These are phyloP conservation scores for Erebia epiphron DNA, from an alignment of 2,888 invertebrate genomes.

Conservation along the genomic window DNA sequence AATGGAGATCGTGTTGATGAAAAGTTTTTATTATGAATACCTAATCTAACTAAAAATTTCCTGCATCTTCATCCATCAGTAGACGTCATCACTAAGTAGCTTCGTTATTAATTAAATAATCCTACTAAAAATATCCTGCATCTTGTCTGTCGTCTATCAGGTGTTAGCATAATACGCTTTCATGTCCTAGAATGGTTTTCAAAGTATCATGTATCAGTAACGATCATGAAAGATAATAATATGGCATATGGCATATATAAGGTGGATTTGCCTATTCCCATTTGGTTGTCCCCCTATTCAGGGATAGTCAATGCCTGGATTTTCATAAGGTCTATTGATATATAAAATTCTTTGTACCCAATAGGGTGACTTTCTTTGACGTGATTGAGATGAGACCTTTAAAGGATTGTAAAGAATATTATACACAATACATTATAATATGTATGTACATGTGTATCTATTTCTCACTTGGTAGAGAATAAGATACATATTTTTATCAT, in stretches of 20 bases:
- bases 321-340: conserved; percentile 1
- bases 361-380: background rate
- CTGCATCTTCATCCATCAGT: too few relatives aligned
- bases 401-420: background rate
- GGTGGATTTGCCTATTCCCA: conserved; percentile 1
- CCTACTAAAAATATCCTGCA: too few relatives aligned
- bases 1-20: too few relatives aligned
- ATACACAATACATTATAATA: background rate
- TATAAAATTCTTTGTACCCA: conserved; percentile 2
- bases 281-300: conserved; percentile 5
- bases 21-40: too few relatives aligned
- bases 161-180: too few relatives aligned
- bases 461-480: too few relatives aligned
- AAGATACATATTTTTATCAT: background rate
- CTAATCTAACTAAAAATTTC: too few relatives aligned
- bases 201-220: background rate
- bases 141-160: too few relatives aligned
- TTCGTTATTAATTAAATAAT: too few relatives aligned
- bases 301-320: background rate
- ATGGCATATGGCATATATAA: background rate
- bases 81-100: too few relatives aligned
- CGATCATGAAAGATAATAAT: background rate
- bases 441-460: background rate
- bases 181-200: too few relatives aligned
- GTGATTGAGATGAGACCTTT: background rate